Percentiles rank a stretch among this genome's conserved stretches.
Conservation (phyloP, 2,888 invertebrate genomes). For the Notodromas monacha region DNA sequence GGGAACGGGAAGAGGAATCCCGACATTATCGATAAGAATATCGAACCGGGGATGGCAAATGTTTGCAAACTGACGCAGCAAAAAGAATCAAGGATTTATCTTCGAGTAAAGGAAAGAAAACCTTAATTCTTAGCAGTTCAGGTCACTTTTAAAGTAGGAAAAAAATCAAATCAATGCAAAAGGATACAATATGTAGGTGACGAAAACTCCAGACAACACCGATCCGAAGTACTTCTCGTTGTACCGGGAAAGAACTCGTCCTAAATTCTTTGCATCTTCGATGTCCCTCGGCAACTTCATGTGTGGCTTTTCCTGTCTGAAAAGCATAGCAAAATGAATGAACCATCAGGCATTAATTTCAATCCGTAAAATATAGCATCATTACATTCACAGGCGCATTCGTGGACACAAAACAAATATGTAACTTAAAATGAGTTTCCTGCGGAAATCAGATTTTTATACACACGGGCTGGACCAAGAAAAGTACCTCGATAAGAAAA, state of each 20-base stretch:
- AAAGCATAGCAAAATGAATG: no score
- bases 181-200: conserved; percentile 93
- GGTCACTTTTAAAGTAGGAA: background rate
- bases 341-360: no score
- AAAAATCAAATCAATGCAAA: conserved; percentile 17
- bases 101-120: background rate
- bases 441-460: no score
- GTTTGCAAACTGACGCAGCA: conserved; percentile 46
- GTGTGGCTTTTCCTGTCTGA: conserved; percentile 44
- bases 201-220: conserved; percentile 58
- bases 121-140: conserved; percentile 1
- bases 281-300: conserved; percentile 70
- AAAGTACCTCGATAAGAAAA: no score
- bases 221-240: conserved; percentile 68
- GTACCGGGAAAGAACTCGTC: conserved; percentile 57
- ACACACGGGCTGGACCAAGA: no score
- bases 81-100: background rate
- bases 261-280: conserved; percentile 79
- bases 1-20: conserved; percentile 86
- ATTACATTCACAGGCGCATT: no score
- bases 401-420: no score
- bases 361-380: no score
- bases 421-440: no score
- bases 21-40: conserved; percentile 80
- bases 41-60: conserved; percentile 94